phyloP scores from a whole-genome alignment of 2,797 vertebrate species.

The Gymnothorax reevesii region DNA sequence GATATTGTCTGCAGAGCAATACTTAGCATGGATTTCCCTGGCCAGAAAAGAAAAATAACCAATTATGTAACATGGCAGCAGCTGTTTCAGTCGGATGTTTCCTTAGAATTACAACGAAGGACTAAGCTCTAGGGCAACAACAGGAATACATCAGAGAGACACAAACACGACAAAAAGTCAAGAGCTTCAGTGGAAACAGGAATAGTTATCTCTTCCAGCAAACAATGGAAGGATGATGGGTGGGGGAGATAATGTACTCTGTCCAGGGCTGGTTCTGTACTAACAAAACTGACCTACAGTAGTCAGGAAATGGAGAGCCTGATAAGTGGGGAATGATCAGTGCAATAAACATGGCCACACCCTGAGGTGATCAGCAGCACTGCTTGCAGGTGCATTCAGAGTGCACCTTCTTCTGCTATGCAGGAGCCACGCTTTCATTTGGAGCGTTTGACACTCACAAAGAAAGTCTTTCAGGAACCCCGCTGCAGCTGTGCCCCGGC shows the following conservation, averaged over 20 bases:
- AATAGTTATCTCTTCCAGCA: background rate
- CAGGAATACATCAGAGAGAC: background rate
- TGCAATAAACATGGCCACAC: background rate
- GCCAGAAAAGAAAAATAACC: background rate
- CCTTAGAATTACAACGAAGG: background rate
- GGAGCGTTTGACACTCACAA: conserved; percentile 43
- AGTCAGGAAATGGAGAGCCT: background rate
- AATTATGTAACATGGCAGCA: background rate
- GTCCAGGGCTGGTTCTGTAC: background rate
- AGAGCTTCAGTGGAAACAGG: background rate
- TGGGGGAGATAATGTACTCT: background rate
- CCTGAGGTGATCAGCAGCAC: background rate
- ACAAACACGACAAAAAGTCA: background rate
- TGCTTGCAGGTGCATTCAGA: background rate
- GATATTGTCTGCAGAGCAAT: background rate
- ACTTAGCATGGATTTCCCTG: background rate
- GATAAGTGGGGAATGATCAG: background rate
- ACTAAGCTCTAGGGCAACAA: background rate
- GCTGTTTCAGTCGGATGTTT: background rate
- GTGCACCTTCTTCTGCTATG: background rate
- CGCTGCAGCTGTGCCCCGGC: conserved; percentile 41
- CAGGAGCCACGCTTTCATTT: background rate
- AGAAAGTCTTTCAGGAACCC: conserved; percentile 63
- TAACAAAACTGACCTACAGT: background rate
- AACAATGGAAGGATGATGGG: background rate